Evolutionary conservation across 2,797 vertebrate genomes (phyloP), one percentile per base, ranked within the genome.

Genomic region (Leptatherina wallacei): DNA sequence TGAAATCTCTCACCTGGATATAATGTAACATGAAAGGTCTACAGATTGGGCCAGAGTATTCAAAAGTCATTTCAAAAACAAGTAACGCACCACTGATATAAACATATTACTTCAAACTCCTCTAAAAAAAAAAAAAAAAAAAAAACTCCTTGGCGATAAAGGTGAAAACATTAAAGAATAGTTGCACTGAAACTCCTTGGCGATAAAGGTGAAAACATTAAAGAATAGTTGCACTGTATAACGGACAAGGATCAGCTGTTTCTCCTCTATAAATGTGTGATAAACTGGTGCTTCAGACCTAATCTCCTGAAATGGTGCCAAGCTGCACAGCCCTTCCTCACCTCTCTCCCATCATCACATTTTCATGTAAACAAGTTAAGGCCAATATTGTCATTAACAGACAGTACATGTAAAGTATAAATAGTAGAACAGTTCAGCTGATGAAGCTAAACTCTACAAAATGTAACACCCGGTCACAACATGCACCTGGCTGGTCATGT

Each of bases 341-440:
- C 69, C 62, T 61, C 62, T 61, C 72, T 73, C 61, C 81, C 64
- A 86, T 75, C 75, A 75, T 83, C 75, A 72, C 27, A 65, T 29
- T 70, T 81, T 62, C 51, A 86, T 92, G 91, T 92, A 92, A 94
- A 93, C 92, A 91, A 82, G 76, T 92, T 93, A 94, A 93, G 93
- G 91, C 92, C 79, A 69, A 82, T 78, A 82, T 84, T 67, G 68
- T 90, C 80, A 1, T 67, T 13, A 73, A 72, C 59, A 80, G 77
- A 89, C 75, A 85, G 81, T 72, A 83, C 30, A 71, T 51, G 24
- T 78, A 69, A 29, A 78, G 69, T 74, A 84, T 70, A 71, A 84
- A 82, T 70, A 73, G 44, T 60, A 78, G 30, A 54, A 71, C 60
- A 77, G 55, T 80, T 61, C 52, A 65, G n/a, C 51, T 47, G 70